Evolutionary conservation across 2,888 invertebrate genomes (phyloP).

Genomic region (Abrostola tripartita): DNA sequence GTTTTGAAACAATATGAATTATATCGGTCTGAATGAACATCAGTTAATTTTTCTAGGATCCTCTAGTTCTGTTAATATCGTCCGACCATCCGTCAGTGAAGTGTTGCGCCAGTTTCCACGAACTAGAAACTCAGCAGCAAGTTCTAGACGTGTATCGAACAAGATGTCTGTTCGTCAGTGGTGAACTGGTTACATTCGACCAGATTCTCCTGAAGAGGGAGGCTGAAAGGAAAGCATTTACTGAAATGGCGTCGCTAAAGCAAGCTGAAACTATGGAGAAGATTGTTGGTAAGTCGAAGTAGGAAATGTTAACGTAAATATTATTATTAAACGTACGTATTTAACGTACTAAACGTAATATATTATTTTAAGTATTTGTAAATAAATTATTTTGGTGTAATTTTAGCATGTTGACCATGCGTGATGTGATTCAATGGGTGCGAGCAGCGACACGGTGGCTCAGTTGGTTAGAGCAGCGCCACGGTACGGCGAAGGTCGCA

Average conservation of each 20-base stretch:
- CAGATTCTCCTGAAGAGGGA: slow-evolving; percentile 83
- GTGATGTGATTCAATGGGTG: no score
- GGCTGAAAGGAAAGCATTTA: slow-evolving; percentile 82
- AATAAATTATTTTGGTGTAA: no score
- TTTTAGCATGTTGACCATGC: no score
- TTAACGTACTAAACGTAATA: no score
- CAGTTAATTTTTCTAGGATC: slow-evolving; percentile 74
- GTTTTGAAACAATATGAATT: no score
- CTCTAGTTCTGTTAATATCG: slow-evolving; percentile 85
- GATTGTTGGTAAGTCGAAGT: slow-evolving; percentile 71
- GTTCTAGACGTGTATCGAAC: slow-evolving; percentile 85
- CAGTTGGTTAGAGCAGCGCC: no score
- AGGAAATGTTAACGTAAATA: no score
- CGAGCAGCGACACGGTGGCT: no score
- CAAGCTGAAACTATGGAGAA: slow-evolving; percentile 86
- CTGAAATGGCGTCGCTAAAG: slow-evolving; percentile 85
- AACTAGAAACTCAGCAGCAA: slow-evolving; percentile 83
- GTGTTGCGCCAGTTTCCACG: slow-evolving; percentile 85
- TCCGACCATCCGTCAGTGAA: slow-evolving; percentile 86
- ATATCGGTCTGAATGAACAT: no score
- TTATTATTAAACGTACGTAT: no score
- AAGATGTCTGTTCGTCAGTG: slow-evolving; percentile 85
- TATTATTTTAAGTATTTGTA: background rate
- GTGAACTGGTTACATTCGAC: slow-evolving; percentile 83
- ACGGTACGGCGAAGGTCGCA: no score